Evolutionary conservation across 2,888 invertebrate species (phyloP), one percentile per base, ranked within the genome.

Genomic region (Morinoia aosen): DNA sequence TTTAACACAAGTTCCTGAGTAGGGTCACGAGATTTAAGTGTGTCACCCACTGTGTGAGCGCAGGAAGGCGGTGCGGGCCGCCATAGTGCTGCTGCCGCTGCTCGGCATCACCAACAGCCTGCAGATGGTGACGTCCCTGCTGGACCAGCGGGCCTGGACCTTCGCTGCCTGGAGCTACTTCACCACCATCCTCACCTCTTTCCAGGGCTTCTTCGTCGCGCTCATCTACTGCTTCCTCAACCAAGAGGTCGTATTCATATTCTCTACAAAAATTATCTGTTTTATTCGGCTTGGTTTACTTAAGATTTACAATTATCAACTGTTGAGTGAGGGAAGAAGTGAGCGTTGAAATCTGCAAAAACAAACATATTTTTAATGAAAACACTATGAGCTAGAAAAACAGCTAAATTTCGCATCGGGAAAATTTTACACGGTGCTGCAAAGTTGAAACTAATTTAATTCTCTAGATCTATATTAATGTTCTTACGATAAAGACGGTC

Each of bases 221-320:
- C 97, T 98, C 25, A 97, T 98, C 95, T 99, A 98, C 97, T 99
- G 99, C 97, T 98, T 99, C 97, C 97, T 98, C 95, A 99, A 99
- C 97, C 98, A 98, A 96, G 99, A 99, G 98, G 99, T 98, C n/a
- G 39, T 48, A 33, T 40, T 58, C 39, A 39, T n/a, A 11, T 19
- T 88, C 25, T 39, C 11, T 88, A 25, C 8, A 39, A 11, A 33
- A 88, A 88, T 88, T 1, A 39, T 1, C n/a, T 19, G 1, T 16
- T 61, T 12, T 61, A 88, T 88, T 88, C 88, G 25, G 88, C 88
- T 19, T n/a, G 25, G 33, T 88, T 5, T 8, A 19, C 61, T 12
- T 16, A 8, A 19, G 16, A 61, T 61, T 19, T 12, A 61, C 61
- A 61, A 61, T 19, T 61, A 16, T 8, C 61, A 19, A 61, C 4